phyloP scores from a whole-genome alignment of 2,888 invertebrate genomes.

The Aleiodes leptofemur region DNA sequence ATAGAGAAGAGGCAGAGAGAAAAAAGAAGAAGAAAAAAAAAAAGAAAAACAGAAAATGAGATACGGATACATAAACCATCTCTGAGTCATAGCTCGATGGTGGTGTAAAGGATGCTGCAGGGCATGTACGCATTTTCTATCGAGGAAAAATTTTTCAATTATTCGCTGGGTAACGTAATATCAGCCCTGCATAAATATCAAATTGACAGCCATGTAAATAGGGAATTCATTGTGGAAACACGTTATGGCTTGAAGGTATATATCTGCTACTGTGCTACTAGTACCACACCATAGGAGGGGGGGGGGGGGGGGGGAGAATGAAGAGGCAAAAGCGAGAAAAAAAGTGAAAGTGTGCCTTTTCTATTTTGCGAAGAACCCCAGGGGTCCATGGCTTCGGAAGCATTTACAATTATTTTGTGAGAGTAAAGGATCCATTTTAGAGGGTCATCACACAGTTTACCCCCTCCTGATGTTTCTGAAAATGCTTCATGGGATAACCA shows the following conservation, averaged over 20 bases:
- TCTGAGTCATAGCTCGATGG: not conserved
- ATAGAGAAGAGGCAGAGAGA: not conserved
- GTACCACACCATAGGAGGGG: not conserved
- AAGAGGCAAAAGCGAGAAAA: conserved; percentile 34
- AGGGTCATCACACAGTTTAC: conserved; percentile 15
- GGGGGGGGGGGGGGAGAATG: too few species aligned
- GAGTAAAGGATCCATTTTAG: conserved; percentile 44
- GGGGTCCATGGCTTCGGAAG: not conserved
- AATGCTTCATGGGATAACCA: conserved; percentile 1
- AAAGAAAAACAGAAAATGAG: not conserved
- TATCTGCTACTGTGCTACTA: conserved; percentile 46
- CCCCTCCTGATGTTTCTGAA: conserved; percentile 15
- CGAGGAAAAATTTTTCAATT: conserved; percentile 70
- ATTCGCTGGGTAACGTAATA: conserved; percentile 72
- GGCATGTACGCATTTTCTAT: conserved; percentile 23
- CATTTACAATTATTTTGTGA: conserved; percentile 8
- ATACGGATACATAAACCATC: conserved; percentile 11
- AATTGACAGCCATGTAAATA: conserved; percentile 71
- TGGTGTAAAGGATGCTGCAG: conserved; percentile 4
- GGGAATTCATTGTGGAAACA: conserved; percentile 72
- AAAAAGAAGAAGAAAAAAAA: not conserved
- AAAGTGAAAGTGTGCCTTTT: conserved; percentile 27
- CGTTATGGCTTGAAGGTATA: conserved; percentile 62
- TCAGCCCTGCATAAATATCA: conserved; percentile 71
- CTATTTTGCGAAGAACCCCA: not conserved